Evolutionary conservation across 1,140 invertebrate species (phyloP), one percentile per base, ranked within the genome.

Genomic region (Plodia interpunctella): DNA sequence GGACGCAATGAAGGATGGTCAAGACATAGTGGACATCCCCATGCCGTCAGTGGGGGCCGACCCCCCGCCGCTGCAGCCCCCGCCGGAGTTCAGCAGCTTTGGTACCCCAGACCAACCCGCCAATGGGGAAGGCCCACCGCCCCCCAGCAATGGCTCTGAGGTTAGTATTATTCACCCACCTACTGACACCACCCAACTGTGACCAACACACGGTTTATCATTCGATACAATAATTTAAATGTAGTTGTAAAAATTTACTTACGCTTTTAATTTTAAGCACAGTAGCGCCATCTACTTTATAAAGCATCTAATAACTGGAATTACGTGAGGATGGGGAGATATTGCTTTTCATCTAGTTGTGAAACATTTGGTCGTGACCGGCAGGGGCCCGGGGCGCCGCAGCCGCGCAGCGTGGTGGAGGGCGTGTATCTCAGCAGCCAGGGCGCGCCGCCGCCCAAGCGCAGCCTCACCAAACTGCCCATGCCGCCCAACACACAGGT

Each of bases 401-500:
- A 82, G 4, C 70, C 82, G n/a, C 72, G 75, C 20, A 87, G 83
- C 63, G 80, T 90, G n/a, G 87, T 90, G 38, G 87, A 90, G 20
- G 75, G 74, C 6, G 87, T 85, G 1, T 87, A 80, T 63, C 68
- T 66, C 59, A 72, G 54, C 71, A 88, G 57, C 70, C 84, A 66
- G 68, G 88, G 63, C 80, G 80, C 60, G 63, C 84, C 59, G 72
- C 74, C 71, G 19, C 80, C 81, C 21, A 92, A 91, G n/a, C 93
- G 92, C 67, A 93, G 92, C 68, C 85, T 96, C 18, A 94, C 94
- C 2, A 94, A 93, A 60, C 79, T 97, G 63, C 96, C 96, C 4
- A 92, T 97, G 91, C 96, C 96, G 30, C 96, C 96, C n/a, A 95
- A 95, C 13, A 96, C 95, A 55, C 94, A 94, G 87, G 93, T 94